phyloP scores from a whole-genome alignment of 2,797 vertebrate genomes.

The Falco naumanni region DNA sequence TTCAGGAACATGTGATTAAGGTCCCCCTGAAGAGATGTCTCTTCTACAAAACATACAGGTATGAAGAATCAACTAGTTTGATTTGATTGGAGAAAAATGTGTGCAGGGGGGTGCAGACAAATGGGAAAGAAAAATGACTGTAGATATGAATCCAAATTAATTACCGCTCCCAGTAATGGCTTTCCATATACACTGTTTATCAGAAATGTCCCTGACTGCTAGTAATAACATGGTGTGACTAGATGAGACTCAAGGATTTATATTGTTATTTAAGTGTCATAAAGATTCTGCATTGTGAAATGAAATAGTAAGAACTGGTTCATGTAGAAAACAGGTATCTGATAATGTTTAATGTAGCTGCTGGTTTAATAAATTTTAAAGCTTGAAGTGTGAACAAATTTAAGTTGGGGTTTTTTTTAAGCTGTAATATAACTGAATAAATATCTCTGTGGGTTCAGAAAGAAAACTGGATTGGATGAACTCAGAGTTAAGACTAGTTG shows the following conservation, averaged over 20 bases:
- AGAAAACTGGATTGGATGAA: background rate
- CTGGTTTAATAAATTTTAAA: background rate
- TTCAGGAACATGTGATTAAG: conserved; percentile 92
- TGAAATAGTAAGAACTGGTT: background rate
- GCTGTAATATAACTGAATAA: background rate
- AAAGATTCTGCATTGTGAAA: background rate
- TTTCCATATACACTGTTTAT: background rate
- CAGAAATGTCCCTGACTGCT: background rate
- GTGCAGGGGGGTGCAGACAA: background rate
- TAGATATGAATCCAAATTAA: background rate
- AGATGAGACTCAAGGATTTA: background rate
- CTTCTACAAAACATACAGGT: conserved; percentile 92
- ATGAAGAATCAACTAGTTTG: background rate
- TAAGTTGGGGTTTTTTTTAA: fast-evolving
- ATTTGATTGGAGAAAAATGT: background rate
- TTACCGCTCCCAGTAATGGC: background rate
- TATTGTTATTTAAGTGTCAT: background rate
- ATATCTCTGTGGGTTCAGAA: background rate
- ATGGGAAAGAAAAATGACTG: background rate
- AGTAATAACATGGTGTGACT: background rate
- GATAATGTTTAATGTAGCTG: background rate
- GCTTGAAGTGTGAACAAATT: background rate
- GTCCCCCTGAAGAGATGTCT: conserved; percentile 94
- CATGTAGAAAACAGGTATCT: background rate
- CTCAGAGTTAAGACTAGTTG: background rate